phyloP scores from a whole-genome alignment of 2,797 vertebrate species.

The Crax fasciolata region DNA sequence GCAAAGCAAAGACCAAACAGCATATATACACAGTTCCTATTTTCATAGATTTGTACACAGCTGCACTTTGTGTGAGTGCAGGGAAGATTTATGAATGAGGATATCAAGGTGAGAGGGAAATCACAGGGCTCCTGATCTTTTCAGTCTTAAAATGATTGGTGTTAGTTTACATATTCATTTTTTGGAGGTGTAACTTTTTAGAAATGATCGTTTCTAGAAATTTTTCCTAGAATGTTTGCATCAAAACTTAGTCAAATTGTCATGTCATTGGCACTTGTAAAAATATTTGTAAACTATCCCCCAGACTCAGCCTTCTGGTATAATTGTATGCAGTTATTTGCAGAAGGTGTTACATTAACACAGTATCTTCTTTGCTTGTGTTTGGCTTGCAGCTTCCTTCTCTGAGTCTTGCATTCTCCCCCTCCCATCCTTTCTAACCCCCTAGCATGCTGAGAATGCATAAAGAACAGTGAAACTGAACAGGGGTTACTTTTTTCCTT shows the following conservation, averaged over 20 bases:
- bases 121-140: background rate
- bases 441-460: background rate
- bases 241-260: background rate
- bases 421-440: background rate
- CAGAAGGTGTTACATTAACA: accelerated
- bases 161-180: background rate
- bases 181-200: background rate
- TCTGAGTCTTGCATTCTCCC: background rate
- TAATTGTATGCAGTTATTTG: background rate
- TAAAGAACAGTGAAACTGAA: background rate
- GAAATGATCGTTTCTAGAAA: background rate
- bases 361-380: background rate
- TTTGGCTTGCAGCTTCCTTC: background rate
- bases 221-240: background rate
- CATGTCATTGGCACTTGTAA: background rate
- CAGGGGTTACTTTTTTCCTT: background rate
- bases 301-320: background rate
- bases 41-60: background rate
- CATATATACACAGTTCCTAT: background rate
- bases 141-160: background rate
- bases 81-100: background rate
- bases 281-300: background rate
- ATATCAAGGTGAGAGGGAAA: background rate
- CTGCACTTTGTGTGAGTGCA: background rate
- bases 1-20: background rate